Evolutionary conservation across 2,888 invertebrate genomes (phyloP).

Genomic region (Drosophila infuscata): DNA sequence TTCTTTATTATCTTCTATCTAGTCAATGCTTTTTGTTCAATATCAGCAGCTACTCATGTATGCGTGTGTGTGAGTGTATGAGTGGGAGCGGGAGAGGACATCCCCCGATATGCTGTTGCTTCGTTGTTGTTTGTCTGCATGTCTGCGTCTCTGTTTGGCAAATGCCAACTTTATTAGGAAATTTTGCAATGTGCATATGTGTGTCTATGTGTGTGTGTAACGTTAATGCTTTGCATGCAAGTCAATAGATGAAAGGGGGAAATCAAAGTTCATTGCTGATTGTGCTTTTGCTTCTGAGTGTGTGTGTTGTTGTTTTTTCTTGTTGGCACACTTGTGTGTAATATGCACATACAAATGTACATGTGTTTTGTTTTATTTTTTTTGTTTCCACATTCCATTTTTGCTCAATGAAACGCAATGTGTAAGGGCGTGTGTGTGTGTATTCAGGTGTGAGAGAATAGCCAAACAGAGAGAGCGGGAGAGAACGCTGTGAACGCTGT

Average conservation of each 20-base stretch:
- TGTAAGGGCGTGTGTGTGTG: conserved; percentile 2
- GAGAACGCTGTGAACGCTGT: neutral
- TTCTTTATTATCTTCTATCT: neutral
- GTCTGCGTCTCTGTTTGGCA: conserved; percentile 73
- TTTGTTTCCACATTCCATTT: conserved; percentile 48
- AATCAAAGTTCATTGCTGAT: conserved; percentile 34
- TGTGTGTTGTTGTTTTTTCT: conserved; percentile 14
- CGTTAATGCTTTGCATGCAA: conserved; percentile 22
- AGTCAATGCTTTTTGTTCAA: conserved; percentile 39
- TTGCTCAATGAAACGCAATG: conserved; percentile 66
- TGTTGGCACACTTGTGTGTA: conserved; percentile 31
- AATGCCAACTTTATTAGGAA: conserved; percentile 80
- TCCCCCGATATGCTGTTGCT: conserved; percentile 30
- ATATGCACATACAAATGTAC: conserved; percentile 22
- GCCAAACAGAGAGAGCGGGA: conserved; percentile 11
- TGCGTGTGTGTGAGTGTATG: conserved; percentile 16
- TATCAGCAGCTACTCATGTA: conserved; percentile 33
- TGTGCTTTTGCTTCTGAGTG: conserved; percentile 10
- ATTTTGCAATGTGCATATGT: conserved; percentile 42
- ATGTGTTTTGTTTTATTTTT: conserved; percentile 6
- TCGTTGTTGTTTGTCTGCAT: conserved; percentile 56
- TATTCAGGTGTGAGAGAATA: conserved; percentile 49
- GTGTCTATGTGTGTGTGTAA: conserved; percentile 29
- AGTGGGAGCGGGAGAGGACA: neutral
- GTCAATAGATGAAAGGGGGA: conserved; percentile 43